These are phyloP conservation scores for Enteromius unitaeniatus DNA, from an alignment of 2,797 vertebrate genomes.

Conservation along the genomic window DNA sequence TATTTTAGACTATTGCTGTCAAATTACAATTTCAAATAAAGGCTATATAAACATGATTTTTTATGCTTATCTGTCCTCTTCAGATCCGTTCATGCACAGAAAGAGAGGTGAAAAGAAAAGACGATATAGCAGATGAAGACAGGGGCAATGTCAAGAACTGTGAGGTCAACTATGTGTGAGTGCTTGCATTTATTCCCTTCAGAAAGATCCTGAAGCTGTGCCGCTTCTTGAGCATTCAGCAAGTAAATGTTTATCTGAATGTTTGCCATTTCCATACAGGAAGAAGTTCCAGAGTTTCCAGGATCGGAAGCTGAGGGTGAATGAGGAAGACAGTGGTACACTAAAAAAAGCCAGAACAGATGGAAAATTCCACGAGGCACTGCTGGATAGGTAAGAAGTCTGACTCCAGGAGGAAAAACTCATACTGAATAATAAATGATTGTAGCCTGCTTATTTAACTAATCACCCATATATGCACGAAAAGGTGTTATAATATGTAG, in stretches of 20 bases:
- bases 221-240: not conserved
- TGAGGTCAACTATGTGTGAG: constrained; percentile 97
- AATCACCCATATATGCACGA: not conserved
- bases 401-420: constrained; percentile 15
- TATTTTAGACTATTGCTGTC: not conserved
- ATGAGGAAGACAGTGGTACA: constrained; percentile 82
- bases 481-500: not conserved
- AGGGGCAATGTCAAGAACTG: constrained; percentile 94
- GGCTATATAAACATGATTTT: not conserved
- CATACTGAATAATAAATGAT: not conserved
- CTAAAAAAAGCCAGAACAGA: constrained; percentile 91
- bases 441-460: not conserved
- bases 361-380: constrained; percentile 91
- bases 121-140: constrained; percentile 95
- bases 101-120: constrained; percentile 86
- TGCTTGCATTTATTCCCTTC: constrained; percentile 54
- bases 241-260: constrained; percentile 8
- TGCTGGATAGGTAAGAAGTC: constrained; percentile 88
- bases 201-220: constrained; percentile 3
- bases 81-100: constrained; percentile 91
- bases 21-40: not conserved
- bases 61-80: not conserved
- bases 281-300: constrained; percentile 99
- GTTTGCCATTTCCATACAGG: constrained; percentile 69
- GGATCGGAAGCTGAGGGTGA: constrained; percentile 91